Evolutionary conservation across 2,113 vertebrate genomes (phyloP).

Genomic region (Ctenodactylus gundi): DNA sequence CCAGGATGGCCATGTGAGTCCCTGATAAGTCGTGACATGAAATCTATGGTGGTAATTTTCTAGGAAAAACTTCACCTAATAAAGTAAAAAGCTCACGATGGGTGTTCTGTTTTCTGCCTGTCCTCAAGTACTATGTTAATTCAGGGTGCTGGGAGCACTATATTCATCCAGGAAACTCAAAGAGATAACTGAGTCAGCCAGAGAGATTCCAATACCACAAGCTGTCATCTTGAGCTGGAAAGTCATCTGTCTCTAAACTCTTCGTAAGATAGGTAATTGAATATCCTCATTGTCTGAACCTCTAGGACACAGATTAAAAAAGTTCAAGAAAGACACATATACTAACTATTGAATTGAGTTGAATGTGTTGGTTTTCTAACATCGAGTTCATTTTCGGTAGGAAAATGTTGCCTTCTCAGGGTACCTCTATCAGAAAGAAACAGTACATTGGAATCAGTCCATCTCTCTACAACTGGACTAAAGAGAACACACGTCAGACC

Average conservation of each 20-base stretch:
- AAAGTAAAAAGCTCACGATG: neutral
- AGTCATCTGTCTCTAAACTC: neutral
- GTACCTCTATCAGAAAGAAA: neutral
- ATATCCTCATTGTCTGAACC: neutral
- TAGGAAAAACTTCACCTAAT: neutral
- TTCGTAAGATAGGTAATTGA: neutral
- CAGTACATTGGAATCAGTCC: neutral
- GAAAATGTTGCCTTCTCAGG: neutral
- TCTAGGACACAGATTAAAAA: neutral
- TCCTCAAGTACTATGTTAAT: neutral
- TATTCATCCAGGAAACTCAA: neutral
- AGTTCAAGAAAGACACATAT: neutral
- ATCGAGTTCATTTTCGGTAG: neutral
- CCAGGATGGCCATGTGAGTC: neutral
- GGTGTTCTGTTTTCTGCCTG: neutral
- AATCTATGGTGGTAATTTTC: neutral
- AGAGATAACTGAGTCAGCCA: neutral
- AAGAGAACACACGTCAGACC: neutral
- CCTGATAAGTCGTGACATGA: neutral
- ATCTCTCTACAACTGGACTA: neutral
- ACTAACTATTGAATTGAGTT: neutral
- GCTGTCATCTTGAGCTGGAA: neutral
- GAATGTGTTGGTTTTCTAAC: neutral
- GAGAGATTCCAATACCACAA: neutral
- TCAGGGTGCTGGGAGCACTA: neutral